Evolutionary conservation across 2,888 invertebrate species (phyloP).

Genomic region (Drosophila anomalata): DNA sequence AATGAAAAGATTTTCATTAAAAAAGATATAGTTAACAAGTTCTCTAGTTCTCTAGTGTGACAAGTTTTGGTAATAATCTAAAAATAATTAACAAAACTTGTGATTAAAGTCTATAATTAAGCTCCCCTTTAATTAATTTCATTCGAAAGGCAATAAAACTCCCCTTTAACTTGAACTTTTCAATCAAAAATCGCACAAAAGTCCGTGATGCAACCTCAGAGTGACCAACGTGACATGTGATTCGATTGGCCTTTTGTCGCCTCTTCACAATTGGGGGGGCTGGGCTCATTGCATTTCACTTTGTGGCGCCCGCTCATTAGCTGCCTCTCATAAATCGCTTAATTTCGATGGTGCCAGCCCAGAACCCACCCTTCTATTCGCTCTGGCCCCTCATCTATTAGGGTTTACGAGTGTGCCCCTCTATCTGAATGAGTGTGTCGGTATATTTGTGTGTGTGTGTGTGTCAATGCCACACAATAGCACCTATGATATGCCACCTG

Average conservation of each 20-base stretch:
- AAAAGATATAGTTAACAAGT: too few relatives aligned
- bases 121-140: too few relatives aligned
- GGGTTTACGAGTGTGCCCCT: background rate
- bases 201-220: background rate
- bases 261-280: constrained; percentile 6
- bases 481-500: constrained; percentile 38
- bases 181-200: background rate
- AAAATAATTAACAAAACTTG: too few relatives aligned
- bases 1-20: too few relatives aligned
- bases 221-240: constrained; percentile 7
- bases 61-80: too few relatives aligned
- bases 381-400: too few relatives aligned
- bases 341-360: constrained; percentile 20
- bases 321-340: constrained; percentile 36
- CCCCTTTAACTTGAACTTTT: background rate
- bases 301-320: constrained; percentile 35
- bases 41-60: too few relatives aligned
- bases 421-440: background rate
- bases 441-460: constrained; percentile 4
- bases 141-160: background rate
- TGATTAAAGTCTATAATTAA: too few relatives aligned
- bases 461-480: constrained; percentile 40
- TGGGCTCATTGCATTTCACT: constrained; percentile 15
- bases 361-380: background rate
- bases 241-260: constrained; percentile 6